Conservation (phyloP, 2,888 invertebrate species). For the Cacoxenus indagator region DNA sequence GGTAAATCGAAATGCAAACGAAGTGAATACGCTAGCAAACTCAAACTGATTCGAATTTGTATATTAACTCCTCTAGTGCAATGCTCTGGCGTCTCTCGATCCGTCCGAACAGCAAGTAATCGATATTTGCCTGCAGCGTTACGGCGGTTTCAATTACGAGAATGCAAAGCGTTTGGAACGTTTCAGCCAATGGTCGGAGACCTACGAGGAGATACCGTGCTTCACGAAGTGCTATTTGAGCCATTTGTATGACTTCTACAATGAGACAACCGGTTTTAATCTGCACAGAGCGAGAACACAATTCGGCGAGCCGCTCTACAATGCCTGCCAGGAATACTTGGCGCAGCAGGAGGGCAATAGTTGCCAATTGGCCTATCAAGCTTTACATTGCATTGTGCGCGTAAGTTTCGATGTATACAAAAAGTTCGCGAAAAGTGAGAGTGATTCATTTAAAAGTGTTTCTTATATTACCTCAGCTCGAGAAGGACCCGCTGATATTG, state of each 20-base stretch:
- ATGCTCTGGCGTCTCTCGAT: not conserved
- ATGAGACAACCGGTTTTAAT: conserved; percentile 50
- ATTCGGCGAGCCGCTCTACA: conserved; percentile 55
- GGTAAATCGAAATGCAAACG: conserved; percentile 34
- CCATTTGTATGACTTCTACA: conserved; percentile 59
- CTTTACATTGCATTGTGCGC: conserved; percentile 62
- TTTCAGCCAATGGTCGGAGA: conserved; percentile 58
- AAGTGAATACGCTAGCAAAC: not conserved
- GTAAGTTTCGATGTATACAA: conserved; percentile 45
- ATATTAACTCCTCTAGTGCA: not conserved
- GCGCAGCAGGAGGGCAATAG: conserved; percentile 33
- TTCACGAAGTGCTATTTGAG: conserved; percentile 61
- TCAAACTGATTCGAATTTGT: not conserved
- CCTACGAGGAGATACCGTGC: conserved; percentile 61
- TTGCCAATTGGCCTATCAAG: conserved; percentile 58
- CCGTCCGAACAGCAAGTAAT: conserved; percentile 45
- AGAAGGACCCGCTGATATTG: conserved; percentile 60
- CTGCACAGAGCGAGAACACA: conserved; percentile 39
- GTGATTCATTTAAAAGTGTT: not conserved
- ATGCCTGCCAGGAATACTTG: conserved; percentile 55
- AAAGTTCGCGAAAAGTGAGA: not conserved
- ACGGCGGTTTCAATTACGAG: conserved; percentile 50
- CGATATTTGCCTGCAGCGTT: conserved; percentile 49
- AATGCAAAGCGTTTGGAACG: conserved; percentile 53
- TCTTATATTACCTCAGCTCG: conserved; percentile 44